A percentile compares a stretch with the other conserved stretches of the same genome.
Conservation (phyloP, 35 echinoderm and acorn worm species). For the Diadema setosum region DNA sequence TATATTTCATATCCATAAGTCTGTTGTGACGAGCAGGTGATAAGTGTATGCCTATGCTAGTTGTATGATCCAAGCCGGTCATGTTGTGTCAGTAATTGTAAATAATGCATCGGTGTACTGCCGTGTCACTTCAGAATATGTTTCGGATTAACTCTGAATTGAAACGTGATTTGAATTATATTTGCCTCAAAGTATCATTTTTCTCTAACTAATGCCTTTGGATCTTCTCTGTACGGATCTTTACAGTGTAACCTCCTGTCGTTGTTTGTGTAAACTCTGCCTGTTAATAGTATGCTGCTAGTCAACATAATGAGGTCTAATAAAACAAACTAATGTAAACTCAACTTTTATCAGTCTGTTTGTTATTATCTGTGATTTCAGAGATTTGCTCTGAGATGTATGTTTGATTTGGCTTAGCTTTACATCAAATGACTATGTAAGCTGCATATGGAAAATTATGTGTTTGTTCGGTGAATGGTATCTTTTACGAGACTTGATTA, state of each 20-base stretch:
- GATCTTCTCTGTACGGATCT: not conserved
- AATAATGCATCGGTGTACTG: not conserved
- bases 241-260: not conserved
- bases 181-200: not conserved
- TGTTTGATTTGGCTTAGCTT: no score
- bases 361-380: no score
- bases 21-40: not conserved
- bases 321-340: constrained; percentile 12
- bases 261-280: not conserved
- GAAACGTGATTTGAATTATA: not conserved
- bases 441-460: no score
- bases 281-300: constrained; percentile 7
- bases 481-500: no score
- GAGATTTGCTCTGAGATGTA: no score
- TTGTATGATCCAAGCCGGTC: not conserved
- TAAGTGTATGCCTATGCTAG: not conserved
- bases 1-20: not conserved
- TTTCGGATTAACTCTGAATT: no score
- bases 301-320: not conserved
- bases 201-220: not conserved
- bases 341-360: no score
- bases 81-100: not conserved
- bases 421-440: no score
- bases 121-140: no score
- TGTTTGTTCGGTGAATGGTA: no score